Percentiles rank a stretch among this genome's conserved stretches.
phyloP scores from a whole-genome alignment of 1,140 invertebrate species.

The Philaenus spumarius region DNA sequence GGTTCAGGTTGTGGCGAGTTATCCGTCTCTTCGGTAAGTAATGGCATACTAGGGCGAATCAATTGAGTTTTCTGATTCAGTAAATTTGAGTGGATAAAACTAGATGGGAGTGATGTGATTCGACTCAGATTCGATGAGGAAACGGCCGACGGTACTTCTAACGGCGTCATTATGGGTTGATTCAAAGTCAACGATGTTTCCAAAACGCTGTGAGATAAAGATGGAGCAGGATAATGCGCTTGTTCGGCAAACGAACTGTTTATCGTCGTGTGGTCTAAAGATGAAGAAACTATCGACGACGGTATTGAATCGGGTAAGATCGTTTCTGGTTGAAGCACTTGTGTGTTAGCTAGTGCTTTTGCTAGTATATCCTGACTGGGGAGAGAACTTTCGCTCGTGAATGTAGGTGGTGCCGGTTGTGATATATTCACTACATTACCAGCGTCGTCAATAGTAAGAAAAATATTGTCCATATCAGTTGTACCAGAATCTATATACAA shows the following conservation, averaged over 20 bases:
- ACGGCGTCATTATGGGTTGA: slow-evolving; percentile 71
- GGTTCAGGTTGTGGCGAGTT: background rate
- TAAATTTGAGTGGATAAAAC: slow-evolving; percentile 4
- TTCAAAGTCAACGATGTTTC: slow-evolving; percentile 63
- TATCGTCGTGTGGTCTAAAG: background rate
- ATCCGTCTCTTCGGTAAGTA: slow-evolving; percentile 9
- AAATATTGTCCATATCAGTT: slow-evolving; percentile 40
- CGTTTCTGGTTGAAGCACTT: slow-evolving; percentile 57
- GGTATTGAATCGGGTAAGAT: slow-evolving; percentile 32
- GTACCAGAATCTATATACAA: slow-evolving; percentile 21
- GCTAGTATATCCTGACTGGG: slow-evolving; percentile 64
- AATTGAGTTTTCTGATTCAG: slow-evolving; percentile 1
- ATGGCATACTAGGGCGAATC: slow-evolving; percentile 11
- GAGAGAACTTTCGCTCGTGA: background rate
- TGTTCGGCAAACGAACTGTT: slow-evolving; percentile 4
- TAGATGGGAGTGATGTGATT: background rate
- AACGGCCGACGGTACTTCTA: slow-evolving; percentile 51
- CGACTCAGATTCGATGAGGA: background rate
- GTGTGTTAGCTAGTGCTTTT: slow-evolving; percentile 65
- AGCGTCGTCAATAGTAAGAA: slow-evolving; percentile 42
- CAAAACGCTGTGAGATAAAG: slow-evolving; percentile 46
- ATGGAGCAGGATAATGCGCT: slow-evolving; percentile 34
- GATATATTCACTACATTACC: slow-evolving; percentile 24
- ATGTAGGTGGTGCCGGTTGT: slow-evolving; percentile 16
- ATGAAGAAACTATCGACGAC: background rate